Percentiles rank a stretch among this genome's conserved stretches.
Conservation (phyloP, 2,797 vertebrate species). For the Pangasius larnaudii region DNA sequence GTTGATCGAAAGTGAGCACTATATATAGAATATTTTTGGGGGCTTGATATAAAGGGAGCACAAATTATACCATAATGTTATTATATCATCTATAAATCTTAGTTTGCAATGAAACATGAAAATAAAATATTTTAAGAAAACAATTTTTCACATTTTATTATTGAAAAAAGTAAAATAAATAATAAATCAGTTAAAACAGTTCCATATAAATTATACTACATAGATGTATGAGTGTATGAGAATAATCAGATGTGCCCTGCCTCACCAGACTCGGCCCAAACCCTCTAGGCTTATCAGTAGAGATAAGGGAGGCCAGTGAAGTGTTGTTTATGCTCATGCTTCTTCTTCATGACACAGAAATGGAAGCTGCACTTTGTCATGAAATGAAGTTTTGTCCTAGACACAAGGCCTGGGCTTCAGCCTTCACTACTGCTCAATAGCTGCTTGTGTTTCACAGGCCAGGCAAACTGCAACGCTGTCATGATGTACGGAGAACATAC, state of each 20-base stretch:
- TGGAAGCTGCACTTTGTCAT: slow-evolving; percentile 35
- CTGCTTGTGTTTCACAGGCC: not conserved
- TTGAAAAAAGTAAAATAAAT: not conserved
- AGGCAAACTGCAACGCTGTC: not conserved
- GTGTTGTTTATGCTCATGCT: slow-evolving; percentile 46
- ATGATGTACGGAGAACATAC: slow-evolving; percentile 23
- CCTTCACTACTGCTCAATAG: slow-evolving; percentile 18
- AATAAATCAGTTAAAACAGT: not conserved
- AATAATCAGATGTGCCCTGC: not conserved
- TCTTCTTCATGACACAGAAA: slow-evolving; percentile 45
- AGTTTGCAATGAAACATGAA: not conserved
- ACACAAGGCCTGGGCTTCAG: slow-evolving; percentile 35
- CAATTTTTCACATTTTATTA: not conserved
- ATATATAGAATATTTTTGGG: not conserved
- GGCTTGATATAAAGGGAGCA: not conserved
- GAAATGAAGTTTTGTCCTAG: slow-evolving; percentile 40
- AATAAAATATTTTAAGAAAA: not conserved
- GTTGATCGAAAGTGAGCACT: not conserved
- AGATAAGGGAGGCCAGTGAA: slow-evolving; percentile 41
- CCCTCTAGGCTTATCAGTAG: slow-evolving; percentile 13
- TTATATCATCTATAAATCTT: not conserved
- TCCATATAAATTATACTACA: not conserved
- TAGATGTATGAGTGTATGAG: not conserved
- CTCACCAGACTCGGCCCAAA: slow-evolving; percentile 1
- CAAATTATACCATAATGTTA: not conserved